Evolutionary conservation across 1,140 invertebrate genomes (phyloP), one percentile per base, ranked within the genome.

Genomic region (Drosophila arawakana): DNA sequence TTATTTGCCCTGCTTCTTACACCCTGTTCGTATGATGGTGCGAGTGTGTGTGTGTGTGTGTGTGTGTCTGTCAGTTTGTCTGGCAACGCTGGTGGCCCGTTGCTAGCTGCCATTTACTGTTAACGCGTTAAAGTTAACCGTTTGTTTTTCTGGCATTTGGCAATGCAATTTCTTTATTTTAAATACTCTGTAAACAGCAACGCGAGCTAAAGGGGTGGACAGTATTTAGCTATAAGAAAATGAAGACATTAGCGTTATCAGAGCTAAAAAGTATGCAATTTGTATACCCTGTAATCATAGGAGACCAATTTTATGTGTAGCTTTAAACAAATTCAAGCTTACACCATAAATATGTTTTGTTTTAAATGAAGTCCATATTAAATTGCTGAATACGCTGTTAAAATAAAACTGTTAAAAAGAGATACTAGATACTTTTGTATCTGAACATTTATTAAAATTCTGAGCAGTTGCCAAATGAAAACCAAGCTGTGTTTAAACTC

Each of bases 61-160:
- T 58, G 35, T 46, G 34, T 63, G 76, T 61, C 11, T 63, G 41
- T 63, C 63, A 37, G 55, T 39, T 35, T 63, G 50, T 49, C 73
- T 70, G 80, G 80, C 66, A 76, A 72, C 76, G 71, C 71, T 60
- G 71, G 72, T 84, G 73, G 71, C 50, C 66, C 15, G 44, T 18
- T 46, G 44, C 15, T 18, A 70, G 41, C 81, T 84, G 65, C 57
- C 65, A 73, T 80, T 74, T 73, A 61, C 71, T 67, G 80, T 76
- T 80, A 74, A 69, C 57, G 66, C 59, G 72, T 73, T 77, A 72
- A 76, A 75, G 76, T 76, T 83, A 80, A 78, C 73, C 66, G 57
- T 83, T 80, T 77, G 73, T 80, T 89, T 80, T 65, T 59, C 77
- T 60, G 25, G 25, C 68, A 62, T 68, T 81, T 82, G 71, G 59